phyloP scores from a whole-genome alignment of 2,113 vertebrate species.

The Microcebus murinus region DNA sequence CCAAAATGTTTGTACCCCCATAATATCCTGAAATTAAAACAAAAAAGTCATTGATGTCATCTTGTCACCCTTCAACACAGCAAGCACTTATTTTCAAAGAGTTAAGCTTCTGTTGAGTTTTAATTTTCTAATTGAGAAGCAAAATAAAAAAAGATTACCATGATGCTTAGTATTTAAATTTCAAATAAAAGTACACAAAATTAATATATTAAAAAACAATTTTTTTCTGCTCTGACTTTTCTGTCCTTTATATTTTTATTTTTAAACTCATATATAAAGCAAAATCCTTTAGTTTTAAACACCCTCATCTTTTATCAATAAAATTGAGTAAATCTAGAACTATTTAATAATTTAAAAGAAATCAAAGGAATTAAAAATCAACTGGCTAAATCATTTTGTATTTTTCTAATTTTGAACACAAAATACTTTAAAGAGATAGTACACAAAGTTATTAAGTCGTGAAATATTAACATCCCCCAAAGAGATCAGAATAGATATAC shows the following conservation, averaged over 20 bases:
- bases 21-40: too few relatives aligned
- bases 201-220: not conserved
- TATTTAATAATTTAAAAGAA: not conserved
- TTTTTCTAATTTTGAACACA: not conserved
- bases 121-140: slow-evolving; percentile 20
- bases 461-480: not conserved
- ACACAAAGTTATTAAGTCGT: not conserved
- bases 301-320: not conserved
- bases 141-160: not conserved
- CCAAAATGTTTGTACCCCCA: too few relatives aligned
- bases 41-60: not conserved
- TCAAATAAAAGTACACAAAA: not conserved
- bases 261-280: not conserved
- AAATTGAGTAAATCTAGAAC: not conserved
- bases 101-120: not conserved
- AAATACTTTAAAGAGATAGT: not conserved
- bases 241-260: not conserved
- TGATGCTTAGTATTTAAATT: not conserved
- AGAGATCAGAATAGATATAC: not conserved
- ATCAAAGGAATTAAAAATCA: slow-evolving; percentile 19
- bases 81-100: not conserved
- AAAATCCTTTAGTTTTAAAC: not conserved
- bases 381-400: not conserved
- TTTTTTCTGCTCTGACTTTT: not conserved
- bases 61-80: not conserved